These are phyloP conservation scores for Mechanitis messenoides DNA, from an alignment of 2,888 invertebrate species.

Conservation along the genomic window DNA sequence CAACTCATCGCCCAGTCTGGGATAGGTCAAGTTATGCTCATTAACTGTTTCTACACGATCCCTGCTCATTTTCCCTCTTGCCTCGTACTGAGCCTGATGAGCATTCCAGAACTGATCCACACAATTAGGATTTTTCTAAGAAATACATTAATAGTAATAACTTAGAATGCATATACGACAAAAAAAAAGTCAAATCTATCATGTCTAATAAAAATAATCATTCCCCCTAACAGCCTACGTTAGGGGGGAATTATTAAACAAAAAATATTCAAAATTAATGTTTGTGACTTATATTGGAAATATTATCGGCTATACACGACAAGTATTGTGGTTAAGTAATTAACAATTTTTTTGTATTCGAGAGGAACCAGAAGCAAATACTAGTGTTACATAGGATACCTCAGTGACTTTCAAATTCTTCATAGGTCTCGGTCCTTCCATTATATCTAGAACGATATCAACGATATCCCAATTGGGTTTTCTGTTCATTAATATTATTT, in stretches of 20 bases:
- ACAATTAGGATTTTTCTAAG: constrained; percentile 35
- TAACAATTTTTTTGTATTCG: too few species aligned
- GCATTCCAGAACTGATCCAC: constrained; percentile 40
- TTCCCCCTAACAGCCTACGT: too few species aligned
- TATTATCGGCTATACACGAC: too few species aligned
- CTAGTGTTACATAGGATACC: constrained; percentile 26
- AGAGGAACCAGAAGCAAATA: too few species aligned
- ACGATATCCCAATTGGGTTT: not conserved
- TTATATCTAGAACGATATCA: constrained; percentile 10
- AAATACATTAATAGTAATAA: not conserved
- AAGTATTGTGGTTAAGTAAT: too few species aligned
- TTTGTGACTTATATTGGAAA: too few species aligned
- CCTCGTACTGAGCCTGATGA: constrained; percentile 41
- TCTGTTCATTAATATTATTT: too few species aligned
- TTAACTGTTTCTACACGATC: constrained; percentile 31
- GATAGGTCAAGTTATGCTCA: constrained; percentile 39
- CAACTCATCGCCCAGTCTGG: constrained; percentile 44
- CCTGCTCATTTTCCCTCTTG: constrained; percentile 16
- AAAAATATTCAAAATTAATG: too few species aligned
- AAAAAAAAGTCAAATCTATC: too few species aligned
- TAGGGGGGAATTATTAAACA: too few species aligned
- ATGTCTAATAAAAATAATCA: too few species aligned
- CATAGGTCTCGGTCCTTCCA: constrained; percentile 36
- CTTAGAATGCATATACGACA: too few species aligned
- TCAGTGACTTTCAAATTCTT: constrained; percentile 34